Evolutionary conservation across 2,888 invertebrate genomes (phyloP).

Genomic region (Mythimna albipuncta): DNA sequence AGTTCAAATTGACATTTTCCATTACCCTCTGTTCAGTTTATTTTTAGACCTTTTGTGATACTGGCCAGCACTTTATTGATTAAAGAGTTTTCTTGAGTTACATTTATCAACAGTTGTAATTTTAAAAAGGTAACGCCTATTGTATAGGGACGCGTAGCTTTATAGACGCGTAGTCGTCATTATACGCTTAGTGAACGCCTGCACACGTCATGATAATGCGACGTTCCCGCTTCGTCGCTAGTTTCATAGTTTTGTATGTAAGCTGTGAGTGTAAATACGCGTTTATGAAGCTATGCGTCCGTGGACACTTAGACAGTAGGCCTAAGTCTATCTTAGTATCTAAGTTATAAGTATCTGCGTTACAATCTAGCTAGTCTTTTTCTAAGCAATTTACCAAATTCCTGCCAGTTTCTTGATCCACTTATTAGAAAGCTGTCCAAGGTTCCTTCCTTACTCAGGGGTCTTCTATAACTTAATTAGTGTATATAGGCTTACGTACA

Average conservation of each 20-base stretch:
- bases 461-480: constrained; percentile 13
- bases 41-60: background rate
- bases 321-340: too few species aligned
- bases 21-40: background rate
- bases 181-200: too few species aligned
- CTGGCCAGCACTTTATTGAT: background rate
- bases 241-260: too few species aligned
- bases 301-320: too few species aligned
- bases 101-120: background rate
- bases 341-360: too few species aligned
- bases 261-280: too few species aligned
- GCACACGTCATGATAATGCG: too few species aligned
- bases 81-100: background rate
- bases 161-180: too few species aligned
- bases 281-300: too few species aligned
- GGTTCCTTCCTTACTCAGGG: constrained; percentile 3
- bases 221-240: too few species aligned
- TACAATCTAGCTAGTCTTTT: background rate
- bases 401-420: background rate
- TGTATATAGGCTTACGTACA: constrained; percentile 11
- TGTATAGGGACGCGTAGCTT: too few species aligned
- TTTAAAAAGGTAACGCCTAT: background rate
- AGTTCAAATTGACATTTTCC: background rate
- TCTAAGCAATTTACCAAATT: background rate
- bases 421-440: background rate